Conservation (phyloP, 2,113 vertebrate genomes). For the Aphyosemion australe region DNA sequence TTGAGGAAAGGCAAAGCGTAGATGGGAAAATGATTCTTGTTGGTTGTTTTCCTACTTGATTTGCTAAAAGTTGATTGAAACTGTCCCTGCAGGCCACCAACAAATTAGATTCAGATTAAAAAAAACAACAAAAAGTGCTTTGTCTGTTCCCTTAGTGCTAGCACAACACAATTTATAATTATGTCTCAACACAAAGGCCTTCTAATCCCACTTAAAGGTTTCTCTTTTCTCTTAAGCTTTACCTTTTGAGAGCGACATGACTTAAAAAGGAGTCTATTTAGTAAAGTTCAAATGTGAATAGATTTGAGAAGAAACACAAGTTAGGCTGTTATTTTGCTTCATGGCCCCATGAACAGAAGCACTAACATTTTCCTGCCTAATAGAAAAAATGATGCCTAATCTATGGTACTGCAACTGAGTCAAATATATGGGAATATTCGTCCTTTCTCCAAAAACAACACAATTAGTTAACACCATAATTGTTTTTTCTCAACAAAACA, state of each 20-base stretch:
- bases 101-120: constrained; percentile 2
- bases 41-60: not conserved
- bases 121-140: not conserved
- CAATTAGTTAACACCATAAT: no score
- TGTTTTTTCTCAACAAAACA: no score
- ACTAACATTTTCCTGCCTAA: no score
- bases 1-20: not conserved
- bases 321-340: not conserved
- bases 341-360: not conserved
- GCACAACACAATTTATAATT: constrained; percentile 16
- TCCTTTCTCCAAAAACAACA: not conserved
- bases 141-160: not conserved
- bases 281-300: not conserved
- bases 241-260: not conserved
- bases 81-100: constrained; percentile 7
- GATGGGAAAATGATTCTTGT: not conserved
- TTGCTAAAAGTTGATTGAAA: constrained; percentile 24
- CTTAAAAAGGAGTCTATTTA: constrained; percentile 1
- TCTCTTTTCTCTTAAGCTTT: not conserved
- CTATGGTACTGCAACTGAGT: no score
- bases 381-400: no score
- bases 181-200: not conserved
- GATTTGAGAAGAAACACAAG: not conserved
- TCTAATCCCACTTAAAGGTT: not conserved
- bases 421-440: not conserved